A percentile compares a stretch with the other conserved stretches of the same genome.
Evolutionary conservation across 2,797 vertebrate genomes (phyloP).

Genomic region (Micrastur ruficollis): DNA sequence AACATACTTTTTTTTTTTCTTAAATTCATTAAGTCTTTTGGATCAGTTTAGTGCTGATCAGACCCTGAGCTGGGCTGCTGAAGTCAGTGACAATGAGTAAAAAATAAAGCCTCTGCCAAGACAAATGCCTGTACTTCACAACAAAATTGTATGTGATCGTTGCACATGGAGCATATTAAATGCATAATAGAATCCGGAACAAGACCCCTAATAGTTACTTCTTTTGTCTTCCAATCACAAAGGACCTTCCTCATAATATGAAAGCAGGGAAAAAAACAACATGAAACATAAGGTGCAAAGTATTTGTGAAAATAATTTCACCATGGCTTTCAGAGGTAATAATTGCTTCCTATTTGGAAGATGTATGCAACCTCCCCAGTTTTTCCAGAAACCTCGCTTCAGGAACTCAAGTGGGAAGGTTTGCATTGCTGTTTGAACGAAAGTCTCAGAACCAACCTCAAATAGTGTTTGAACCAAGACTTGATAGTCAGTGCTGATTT

Average conservation of each 20-base stretch:
- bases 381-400: not conserved
- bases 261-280: not conserved
- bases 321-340: not conserved
- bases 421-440: not conserved
- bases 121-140: not conserved
- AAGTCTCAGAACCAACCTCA: not conserved
- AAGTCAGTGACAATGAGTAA: not conserved
- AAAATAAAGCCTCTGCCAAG: not conserved
- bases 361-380: not conserved
- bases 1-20: not conserved
- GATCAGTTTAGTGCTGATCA: not conserved
- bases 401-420: not conserved
- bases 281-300: not conserved
- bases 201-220: not conserved
- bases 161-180: not conserved
- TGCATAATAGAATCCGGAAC: not conserved
- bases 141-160: not conserved
- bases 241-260: not conserved
- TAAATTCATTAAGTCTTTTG: not conserved
- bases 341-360: not conserved
- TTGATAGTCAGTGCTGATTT: not conserved
- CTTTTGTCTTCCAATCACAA: not conserved
- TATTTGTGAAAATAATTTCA: not conserved
- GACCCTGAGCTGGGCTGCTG: not conserved
- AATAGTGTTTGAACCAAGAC: not conserved